phyloP scores from a whole-genome alignment of 2,797 vertebrate genomes.

The Anisognathus igniventris region DNA sequence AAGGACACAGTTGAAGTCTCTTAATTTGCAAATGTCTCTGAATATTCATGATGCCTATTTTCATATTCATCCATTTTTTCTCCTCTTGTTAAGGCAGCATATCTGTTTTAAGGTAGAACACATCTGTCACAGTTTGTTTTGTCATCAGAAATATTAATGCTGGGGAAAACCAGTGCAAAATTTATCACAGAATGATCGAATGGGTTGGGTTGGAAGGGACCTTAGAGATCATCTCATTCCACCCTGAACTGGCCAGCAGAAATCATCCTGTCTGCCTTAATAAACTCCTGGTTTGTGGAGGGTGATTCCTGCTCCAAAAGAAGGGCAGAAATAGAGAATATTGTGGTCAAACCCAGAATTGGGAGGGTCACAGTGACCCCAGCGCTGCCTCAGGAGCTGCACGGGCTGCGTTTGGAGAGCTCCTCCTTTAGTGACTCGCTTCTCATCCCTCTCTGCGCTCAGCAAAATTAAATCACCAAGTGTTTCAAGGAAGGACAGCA shows the following conservation, averaged over 20 bases:
- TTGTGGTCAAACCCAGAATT: background rate
- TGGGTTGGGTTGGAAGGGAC: background rate
- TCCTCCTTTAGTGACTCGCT: background rate
- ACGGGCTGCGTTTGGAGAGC: background rate
- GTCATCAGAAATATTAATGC: background rate
- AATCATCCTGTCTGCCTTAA: background rate
- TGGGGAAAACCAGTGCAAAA: background rate
- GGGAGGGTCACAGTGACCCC: background rate
- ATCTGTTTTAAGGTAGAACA: background rate
- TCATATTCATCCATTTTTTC: background rate
- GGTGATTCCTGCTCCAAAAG: accelerated
- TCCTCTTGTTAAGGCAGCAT: background rate
- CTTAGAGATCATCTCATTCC: background rate
- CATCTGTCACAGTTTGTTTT: background rate
- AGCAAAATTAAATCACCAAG: accelerated
- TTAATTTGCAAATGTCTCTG: background rate
- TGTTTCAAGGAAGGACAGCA: background rate
- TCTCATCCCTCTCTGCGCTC: accelerated
- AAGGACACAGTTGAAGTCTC: constrained; percentile 8
- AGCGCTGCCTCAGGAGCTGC: background rate
- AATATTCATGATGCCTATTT: constrained; percentile 17
- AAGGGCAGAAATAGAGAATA: background rate
- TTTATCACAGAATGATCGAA: accelerated
- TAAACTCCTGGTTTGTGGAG: accelerated
- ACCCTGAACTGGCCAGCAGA: background rate